Evolutionary conservation across 2,797 vertebrate species (phyloP).

Genomic region (Enteromius unitaeniatus): DNA sequence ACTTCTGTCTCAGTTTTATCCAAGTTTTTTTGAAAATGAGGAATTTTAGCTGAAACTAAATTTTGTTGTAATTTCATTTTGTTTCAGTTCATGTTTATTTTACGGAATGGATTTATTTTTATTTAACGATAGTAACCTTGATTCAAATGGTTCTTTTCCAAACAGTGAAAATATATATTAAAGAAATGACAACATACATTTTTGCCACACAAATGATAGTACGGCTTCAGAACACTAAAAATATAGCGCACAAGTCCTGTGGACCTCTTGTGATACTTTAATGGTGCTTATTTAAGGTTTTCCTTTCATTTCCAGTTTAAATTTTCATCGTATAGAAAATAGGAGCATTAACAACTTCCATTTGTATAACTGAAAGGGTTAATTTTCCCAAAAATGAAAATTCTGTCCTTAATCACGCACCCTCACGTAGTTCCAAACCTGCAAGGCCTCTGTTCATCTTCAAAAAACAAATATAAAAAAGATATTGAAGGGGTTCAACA

Average conservation of each 20-base stretch:
- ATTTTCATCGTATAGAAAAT: not conserved
- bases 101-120: not conserved
- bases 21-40: not conserved
- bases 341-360: not conserved
- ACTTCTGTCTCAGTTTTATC: not conserved
- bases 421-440: not conserved
- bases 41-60: not conserved
- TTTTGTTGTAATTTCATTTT: not conserved
- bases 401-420: not conserved
- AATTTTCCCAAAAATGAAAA: not conserved
- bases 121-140: not conserved
- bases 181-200: not conserved
- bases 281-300: conserved; percentile 24
- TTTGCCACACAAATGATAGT: not conserved
- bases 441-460: not conserved
- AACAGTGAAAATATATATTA: not conserved
- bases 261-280: conserved; percentile 16
- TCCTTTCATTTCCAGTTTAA: not conserved
- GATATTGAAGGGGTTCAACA: not conserved
- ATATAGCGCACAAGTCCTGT: not conserved
- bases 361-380: not conserved
- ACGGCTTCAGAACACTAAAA: not conserved
- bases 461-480: not conserved
- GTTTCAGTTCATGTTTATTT: not conserved
- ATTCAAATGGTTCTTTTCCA: not conserved